Base-by-base conservation (phyloP, 2,797 vertebrate genomes). In the Cynodonichthys magdalenae region DNA sequence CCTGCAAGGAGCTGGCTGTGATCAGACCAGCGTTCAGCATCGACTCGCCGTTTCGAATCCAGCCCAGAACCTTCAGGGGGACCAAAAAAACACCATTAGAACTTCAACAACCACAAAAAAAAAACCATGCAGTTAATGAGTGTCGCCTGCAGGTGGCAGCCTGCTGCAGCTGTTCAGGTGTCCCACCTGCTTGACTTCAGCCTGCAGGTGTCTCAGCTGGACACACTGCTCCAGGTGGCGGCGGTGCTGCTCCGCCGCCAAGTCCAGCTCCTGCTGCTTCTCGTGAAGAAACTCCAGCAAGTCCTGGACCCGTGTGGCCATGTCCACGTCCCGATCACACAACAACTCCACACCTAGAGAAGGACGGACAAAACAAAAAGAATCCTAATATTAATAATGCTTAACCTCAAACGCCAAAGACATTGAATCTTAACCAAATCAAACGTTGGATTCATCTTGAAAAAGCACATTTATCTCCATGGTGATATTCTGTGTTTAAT, bases 1-100 rank as follows among this genome's bases (percentile, higher is more conserved):
- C 97, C 83, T 97, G 97, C 56, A 99, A 87, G 0, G 97, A 99
- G 86, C 97, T 99, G 68, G 97, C 97, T 1, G 97, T 99, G 86
- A 99, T 99, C 5, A 99, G 90, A 11, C 97, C 96, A 0, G 97
- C 97, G 1, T 99, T 99, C 56, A 99, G 83, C 97, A 99, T 99
- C 0, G 97, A 99, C 87, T 99, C 97, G 0, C 97, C 97, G 0
- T 99, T 99, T 72, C 97, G 95, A 75, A 99, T 99, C 97, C 97
- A 99, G 46, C 97, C 97, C 73, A 99, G 91, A 67, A 99, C 97
- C 97, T 99, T 34, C 3, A 45, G 19, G 10, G 63, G 53, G 7
- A 19, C 14, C 14, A 19, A n/a, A 24, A 1, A 50, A 67, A 48
- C 36, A 39, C 36, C 36, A 4, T 15, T 5, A 41, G 49, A 5